A percentile compares a stretch with the other conserved stretches of the same genome.
Evolutionary conservation across 2,113 vertebrate genomes (phyloP).

Genomic region (Dicaeum eximium): DNA sequence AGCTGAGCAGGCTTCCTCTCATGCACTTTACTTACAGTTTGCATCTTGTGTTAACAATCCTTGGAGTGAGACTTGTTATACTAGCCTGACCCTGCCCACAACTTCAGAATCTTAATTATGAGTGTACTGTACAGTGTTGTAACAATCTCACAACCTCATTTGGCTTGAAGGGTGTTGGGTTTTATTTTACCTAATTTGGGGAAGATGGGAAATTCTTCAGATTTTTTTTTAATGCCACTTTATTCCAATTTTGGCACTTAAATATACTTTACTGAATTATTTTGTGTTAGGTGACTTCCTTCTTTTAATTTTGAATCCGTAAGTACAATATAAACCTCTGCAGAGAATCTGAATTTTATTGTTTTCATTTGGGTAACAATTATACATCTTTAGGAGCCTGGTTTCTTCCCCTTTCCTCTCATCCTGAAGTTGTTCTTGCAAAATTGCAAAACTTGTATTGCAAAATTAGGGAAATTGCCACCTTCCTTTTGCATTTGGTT

Average conservation of each 20-base stretch:
- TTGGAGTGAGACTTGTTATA: constrained; percentile 67
- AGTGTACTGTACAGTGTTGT: constrained; percentile 71
- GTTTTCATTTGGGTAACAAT: constrained; percentile 40
- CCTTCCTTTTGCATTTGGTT: constrained; percentile 61
- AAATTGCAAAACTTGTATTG: too few relatives aligned
- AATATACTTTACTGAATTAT: constrained; percentile 51
- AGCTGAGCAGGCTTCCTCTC: constrained; percentile 79
- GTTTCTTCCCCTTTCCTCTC: constrained; percentile 45
- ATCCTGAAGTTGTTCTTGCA: constrained; percentile 5
- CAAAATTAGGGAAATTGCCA: constrained; percentile 52
- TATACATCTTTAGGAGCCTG: constrained; percentile 54
- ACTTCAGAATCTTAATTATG: constrained; percentile 54
- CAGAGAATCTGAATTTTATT: constrained; percentile 35
- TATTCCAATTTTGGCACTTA: constrained; percentile 65
- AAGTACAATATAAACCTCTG: constrained; percentile 57
- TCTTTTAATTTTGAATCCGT: neutral
- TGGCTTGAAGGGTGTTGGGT: constrained; percentile 65
- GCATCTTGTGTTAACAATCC: constrained; percentile 76
- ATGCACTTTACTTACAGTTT: constrained; percentile 90
- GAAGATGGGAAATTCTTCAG: constrained; percentile 41
- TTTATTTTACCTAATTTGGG: constrained; percentile 48
- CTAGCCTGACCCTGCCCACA: constrained; percentile 58
- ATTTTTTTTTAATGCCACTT: constrained; percentile 50
- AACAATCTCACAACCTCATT: constrained; percentile 60
- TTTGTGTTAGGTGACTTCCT: constrained; percentile 63